Evolutionary conservation across 2,113 vertebrate species (phyloP).

Genomic region (Mirza zaza): DNA sequence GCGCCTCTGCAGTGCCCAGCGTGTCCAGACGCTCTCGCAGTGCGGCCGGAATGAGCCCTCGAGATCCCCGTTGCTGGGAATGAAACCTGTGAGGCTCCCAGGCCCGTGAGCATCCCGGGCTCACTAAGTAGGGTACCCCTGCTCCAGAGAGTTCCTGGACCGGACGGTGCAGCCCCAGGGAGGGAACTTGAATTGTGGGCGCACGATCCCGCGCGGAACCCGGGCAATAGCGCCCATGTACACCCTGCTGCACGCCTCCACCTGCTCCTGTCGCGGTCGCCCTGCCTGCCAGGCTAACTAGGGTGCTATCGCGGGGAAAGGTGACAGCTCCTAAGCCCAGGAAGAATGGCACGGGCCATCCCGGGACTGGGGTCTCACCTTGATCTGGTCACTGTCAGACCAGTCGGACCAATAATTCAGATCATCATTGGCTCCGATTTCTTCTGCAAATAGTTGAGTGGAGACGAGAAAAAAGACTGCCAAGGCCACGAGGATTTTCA

Average conservation of each 20-base stretch:
- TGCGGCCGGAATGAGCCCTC: neutral
- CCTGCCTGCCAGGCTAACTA: neutral
- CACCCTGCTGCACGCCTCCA: neutral
- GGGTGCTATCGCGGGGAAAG: neutral
- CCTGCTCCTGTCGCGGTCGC: neutral
- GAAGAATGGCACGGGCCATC: neutral
- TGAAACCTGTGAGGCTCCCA: neutral
- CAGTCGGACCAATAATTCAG: constrained; percentile 89
- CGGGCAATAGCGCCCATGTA: neutral
- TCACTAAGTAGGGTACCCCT: neutral
- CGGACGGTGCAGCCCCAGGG: too few relatives aligned
- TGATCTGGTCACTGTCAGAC: constrained; percentile 86
- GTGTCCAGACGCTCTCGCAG: neutral
- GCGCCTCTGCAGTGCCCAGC: neutral
- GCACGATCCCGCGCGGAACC: neutral
- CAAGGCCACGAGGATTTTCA: constrained; percentile 89
- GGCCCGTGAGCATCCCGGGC: neutral
- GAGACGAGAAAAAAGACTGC: constrained; percentile 87
- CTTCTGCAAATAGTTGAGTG: constrained; percentile 86
- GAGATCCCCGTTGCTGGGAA: neutral
- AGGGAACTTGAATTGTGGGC: neutral
- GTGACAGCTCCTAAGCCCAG: neutral
- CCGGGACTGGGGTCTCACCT: constrained; percentile 83
- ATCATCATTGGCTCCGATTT: constrained; percentile 87
- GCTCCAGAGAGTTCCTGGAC: neutral